phyloP scores from a whole-genome alignment of 2,888 invertebrate species.

The Calameuta idolon region DNA sequence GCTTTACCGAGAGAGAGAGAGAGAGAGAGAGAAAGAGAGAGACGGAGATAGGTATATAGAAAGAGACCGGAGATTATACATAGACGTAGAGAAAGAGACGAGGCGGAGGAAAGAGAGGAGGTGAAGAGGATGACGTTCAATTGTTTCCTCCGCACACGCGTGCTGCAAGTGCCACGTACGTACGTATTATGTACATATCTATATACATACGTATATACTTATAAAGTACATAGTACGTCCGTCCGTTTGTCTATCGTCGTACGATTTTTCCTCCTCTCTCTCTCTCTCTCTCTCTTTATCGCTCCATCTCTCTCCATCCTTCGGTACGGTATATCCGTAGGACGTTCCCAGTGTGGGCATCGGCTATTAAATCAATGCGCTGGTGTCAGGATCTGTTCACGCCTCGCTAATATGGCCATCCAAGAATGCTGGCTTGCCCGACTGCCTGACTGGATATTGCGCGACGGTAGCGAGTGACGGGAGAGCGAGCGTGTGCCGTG shows the following conservation, averaged over 20 bases:
- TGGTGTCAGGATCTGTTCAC: constrained; percentile 61
- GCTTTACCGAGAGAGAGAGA: constrained; percentile 43
- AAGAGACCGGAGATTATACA: constrained; percentile 13
- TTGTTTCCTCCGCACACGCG: constrained; percentile 66
- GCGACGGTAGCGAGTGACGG: not conserved
- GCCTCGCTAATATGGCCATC: constrained; percentile 55
- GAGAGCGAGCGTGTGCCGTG: not conserved
- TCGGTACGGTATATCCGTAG: not conserved
- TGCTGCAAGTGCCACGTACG: constrained; percentile 56
- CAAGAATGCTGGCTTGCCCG: constrained; percentile 5
- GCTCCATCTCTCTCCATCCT: not conserved
- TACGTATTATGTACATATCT: constrained; percentile 33
- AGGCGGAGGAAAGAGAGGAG: constrained; percentile 8
- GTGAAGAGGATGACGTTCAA: constrained; percentile 47
- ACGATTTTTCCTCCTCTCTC: not conserved
- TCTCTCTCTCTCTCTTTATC: no score
- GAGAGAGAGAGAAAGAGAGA: constrained; percentile 32
- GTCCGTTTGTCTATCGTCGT: constrained; percentile 17
- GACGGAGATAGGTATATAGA: constrained; percentile 22
- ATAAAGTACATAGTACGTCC: constrained; percentile 10
- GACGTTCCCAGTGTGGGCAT: constrained; percentile 56
- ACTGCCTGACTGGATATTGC: not conserved
- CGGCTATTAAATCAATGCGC: constrained; percentile 65
- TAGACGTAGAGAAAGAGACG: constrained; percentile 25
- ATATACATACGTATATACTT: constrained; percentile 5